phyloP scores from a whole-genome alignment of 2,797 vertebrate genomes.

The Peromyscus melanophrys region DNA sequence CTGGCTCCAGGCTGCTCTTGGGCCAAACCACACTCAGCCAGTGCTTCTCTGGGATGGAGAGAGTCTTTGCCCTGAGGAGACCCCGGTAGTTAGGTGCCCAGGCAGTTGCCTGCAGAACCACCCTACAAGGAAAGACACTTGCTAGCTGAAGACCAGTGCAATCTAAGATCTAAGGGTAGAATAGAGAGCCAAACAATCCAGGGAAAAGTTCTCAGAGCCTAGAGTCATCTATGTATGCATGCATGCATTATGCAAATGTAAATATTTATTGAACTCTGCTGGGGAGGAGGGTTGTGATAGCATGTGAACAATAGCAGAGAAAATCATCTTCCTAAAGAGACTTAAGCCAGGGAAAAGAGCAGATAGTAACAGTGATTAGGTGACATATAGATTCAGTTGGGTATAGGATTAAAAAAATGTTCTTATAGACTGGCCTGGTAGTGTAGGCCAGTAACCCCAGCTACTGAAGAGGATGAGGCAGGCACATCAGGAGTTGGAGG shows the following conservation, averaged over 20 bases:
- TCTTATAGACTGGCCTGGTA: not conserved
- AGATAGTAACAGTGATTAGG: accelerated
- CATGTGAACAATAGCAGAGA: not conserved
- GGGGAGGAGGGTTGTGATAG: accelerated
- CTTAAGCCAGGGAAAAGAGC: accelerated
- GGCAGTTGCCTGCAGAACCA: not conserved
- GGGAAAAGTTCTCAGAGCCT: not conserved
- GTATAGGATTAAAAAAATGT: not conserved
- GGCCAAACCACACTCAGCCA: not conserved
- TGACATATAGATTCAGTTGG: not conserved
- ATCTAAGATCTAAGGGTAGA: not conserved
- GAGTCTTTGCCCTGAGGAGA: not conserved
- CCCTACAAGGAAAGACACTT: accelerated
- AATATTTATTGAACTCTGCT: not conserved
- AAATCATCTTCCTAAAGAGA: no score
- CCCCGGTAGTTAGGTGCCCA: not conserved
- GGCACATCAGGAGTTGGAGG: not conserved
- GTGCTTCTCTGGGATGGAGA: not conserved
- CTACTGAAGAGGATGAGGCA: not conserved
- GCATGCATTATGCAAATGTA: no score
- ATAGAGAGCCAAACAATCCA: not conserved
- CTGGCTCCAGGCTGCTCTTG: slow-evolving; percentile 56
- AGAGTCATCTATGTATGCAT: accelerated
- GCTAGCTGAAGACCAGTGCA: accelerated
- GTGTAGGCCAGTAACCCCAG: not conserved